phyloP scores from a whole-genome alignment of 2,797 vertebrate species.

The Sciurus vulgaris region DNA sequence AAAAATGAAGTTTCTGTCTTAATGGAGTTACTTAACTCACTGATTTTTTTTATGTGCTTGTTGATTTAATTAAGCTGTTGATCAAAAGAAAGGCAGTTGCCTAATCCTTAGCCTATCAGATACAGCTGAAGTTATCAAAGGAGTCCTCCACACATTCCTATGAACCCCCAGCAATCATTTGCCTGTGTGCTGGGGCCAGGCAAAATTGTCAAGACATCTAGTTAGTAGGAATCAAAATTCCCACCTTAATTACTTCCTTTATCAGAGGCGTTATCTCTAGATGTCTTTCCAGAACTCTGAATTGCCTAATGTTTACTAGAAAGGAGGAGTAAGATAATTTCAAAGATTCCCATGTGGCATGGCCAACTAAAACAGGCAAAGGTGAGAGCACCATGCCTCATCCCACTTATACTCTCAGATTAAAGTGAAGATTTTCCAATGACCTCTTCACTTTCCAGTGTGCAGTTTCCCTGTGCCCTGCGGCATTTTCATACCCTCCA shows the following conservation, averaged over 20 bases:
- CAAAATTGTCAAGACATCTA: background rate
- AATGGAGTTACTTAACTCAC: background rate
- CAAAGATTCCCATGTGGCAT: background rate
- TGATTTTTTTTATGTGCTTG: background rate
- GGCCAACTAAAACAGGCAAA: conserved; percentile 28
- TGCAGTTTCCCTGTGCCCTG: background rate
- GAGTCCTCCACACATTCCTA: background rate
- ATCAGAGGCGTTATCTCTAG: background rate
- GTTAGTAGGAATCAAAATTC: background rate
- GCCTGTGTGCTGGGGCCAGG: background rate
- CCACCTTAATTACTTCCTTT: background rate
- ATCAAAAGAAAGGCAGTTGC: no score
- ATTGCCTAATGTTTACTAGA: conserved; percentile 31
- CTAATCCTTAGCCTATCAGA: background rate
- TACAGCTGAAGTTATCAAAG: background rate
- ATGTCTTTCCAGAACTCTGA: background rate
- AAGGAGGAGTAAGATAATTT: background rate
- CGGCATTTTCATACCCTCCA: background rate
- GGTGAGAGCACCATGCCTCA: background rate
- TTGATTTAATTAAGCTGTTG: background rate
- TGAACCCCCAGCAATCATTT: background rate
- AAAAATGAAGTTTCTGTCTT: background rate
- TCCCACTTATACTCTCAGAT: background rate
- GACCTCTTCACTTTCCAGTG: background rate
- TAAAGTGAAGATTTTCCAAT: background rate